Percentiles rank a stretch among this genome's conserved stretches.
These are phyloP conservation scores for Halichoerus grypus DNA, from an alignment of 2,113 vertebrate species.

Conservation along the genomic window DNA sequence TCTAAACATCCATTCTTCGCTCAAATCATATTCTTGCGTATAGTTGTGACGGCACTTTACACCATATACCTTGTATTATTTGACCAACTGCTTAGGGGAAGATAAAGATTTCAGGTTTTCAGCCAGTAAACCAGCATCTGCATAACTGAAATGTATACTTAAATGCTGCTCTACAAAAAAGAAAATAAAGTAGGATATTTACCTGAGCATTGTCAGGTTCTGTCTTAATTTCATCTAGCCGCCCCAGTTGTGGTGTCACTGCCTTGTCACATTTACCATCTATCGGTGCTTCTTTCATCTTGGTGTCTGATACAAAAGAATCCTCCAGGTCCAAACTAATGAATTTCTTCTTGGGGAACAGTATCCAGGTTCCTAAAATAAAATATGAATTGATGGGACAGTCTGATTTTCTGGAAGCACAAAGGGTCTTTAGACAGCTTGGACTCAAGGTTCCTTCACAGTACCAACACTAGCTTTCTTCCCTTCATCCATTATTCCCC, in stretches of 20 bases:
- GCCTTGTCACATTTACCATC: conserved; percentile 46
- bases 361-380: conserved; percentile 55
- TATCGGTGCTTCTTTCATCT: conserved; percentile 70
- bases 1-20: neutral
- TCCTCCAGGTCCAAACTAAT: conserved; percentile 45
- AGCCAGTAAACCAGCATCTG: neutral
- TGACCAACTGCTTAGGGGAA: neutral
- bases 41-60: neutral
- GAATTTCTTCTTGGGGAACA: conserved; percentile 33
- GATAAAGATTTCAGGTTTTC: conserved; percentile 36
- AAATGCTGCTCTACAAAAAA: conserved; percentile 13
- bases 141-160: neutral
- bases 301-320: conserved; percentile 12
- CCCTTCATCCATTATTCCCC: neutral
- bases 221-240: conserved; percentile 57
- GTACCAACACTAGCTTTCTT: neutral
- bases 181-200: conserved; percentile 30
- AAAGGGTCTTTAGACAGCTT: neutral
- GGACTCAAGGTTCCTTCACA: neutral
- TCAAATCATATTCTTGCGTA: conserved; percentile 15
- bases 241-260: neutral
- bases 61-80: neutral
- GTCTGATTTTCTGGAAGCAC: conserved; percentile 12
- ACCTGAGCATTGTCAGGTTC: conserved; percentile 65
- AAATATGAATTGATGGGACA: conserved; percentile 42